Base-by-base conservation (phyloP, 1,140 invertebrate genomes). In the Neuroterus valhalla region DNA sequence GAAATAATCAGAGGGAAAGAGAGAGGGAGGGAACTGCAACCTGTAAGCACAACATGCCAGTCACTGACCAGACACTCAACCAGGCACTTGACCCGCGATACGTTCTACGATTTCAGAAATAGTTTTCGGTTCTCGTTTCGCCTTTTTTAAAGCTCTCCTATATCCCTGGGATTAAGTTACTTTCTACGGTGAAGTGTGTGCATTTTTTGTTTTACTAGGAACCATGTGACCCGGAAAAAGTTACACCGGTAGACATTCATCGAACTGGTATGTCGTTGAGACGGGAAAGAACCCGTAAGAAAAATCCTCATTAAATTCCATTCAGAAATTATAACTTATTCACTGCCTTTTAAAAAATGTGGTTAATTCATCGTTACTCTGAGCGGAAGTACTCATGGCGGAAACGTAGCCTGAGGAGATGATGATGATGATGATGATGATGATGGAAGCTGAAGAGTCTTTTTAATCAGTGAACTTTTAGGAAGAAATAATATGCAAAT, bases 1-100 rank as follows among this genome's bases (percentile, higher is more conserved):
- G 76, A 78, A 75, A 73, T 74, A 70, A 79, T 66, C 31, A 81
- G 79, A 77, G 79, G 79, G 78, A 76, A 78, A 82, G 79, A 46
- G 74, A 81, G 76, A 82, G 79, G 62, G 76, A 86, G 79, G 82
- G 78, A 81, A 79, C 75, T 79, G 80, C 82, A 84, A 85, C 82
- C 84, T 83, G 81, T 81, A 74, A 68, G 52, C 66, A 55, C 78
- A 72, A 81, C 71, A 73, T 78, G 84, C 82, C 88, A 88, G 88
- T 88, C 86, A 86, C 84, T 81, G 87, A 88, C 85, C 86, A 87
- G 79, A 80, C 81, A 72, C 71, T 79, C 81, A 50, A 55, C 77
- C 55, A 62, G 55, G 31, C 31, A 62, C 55, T 23, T 55, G 26
- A 62, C 26, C 23, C 31, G 21, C 15, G 31, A 23, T 26, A n/a